Conservation (phyloP, 2,888 invertebrate species). For the Trachelus iudaicus region DNA sequence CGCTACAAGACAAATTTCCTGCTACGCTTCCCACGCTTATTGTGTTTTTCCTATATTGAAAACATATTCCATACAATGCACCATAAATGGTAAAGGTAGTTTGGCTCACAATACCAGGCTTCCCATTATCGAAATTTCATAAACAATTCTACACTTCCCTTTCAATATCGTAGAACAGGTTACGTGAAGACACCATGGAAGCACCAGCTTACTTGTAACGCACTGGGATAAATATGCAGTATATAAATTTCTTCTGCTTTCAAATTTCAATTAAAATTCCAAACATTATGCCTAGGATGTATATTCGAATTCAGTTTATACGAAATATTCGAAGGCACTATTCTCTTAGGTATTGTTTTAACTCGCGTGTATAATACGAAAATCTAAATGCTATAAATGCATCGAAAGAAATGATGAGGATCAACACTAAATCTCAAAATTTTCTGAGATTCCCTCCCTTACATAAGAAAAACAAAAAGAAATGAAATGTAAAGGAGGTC, state of each 20-base stretch:
- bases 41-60: not conserved
- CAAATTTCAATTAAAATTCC: not conserved
- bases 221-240: slow-evolving; percentile 18
- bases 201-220: slow-evolving; percentile 11
- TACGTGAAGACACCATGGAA: not conserved
- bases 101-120: not conserved
- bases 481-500: not conserved
- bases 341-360: not conserved
- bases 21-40: not conserved
- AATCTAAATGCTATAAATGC: not conserved
- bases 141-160: not conserved
- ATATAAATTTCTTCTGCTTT: slow-evolving; percentile 19
- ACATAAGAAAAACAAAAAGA: not conserved
- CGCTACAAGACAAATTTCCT: not conserved
- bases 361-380: slow-evolving; percentile 7
- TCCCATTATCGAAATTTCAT: not conserved
- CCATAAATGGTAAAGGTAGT: not conserved
- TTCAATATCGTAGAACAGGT: not conserved
- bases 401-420: not conserved
- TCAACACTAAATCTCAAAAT: not conserved
- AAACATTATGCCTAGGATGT: not conserved
- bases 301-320: not conserved
- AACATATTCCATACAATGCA: not conserved
- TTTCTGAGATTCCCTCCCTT: not conserved
- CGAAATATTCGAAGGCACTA: not conserved